A percentile compares a stretch with the other conserved stretches of the same genome.
phyloP scores from a whole-genome alignment of 2,113 vertebrate genomes.

The Arvicanthis niloticus region DNA sequence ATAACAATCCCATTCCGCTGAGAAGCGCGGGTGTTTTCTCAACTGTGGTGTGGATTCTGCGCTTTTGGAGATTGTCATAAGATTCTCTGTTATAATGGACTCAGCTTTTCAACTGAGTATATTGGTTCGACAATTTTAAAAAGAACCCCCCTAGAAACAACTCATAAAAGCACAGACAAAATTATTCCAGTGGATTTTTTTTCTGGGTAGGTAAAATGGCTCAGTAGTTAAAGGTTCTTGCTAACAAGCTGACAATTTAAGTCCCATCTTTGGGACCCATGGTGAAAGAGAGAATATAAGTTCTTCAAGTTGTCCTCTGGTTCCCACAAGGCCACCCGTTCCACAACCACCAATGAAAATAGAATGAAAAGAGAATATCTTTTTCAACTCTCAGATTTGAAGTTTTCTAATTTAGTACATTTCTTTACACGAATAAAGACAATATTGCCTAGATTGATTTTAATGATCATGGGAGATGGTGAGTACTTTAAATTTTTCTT shows the following conservation, averaged over 20 bases:
- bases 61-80: not conserved
- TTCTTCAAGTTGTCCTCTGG: too few species aligned
- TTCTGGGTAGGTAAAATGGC: not conserved
- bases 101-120: not conserved
- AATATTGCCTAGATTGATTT: constrained; percentile 8
- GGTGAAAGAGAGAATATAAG: not conserved
- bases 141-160: not conserved
- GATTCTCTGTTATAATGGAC: not conserved
- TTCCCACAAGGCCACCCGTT: not conserved
- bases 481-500: constrained; percentile 56
- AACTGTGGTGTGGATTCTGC: not conserved
- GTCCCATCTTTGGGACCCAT: not conserved
- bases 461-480: not conserved
- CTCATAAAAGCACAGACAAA: not conserved
- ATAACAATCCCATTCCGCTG: not conserved
- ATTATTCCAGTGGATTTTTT: not conserved
- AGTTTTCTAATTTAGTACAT: not conserved
- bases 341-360: not conserved
- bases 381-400: not conserved
- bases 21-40: not conserved
- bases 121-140: not conserved
- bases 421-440: not conserved
- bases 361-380: not conserved
- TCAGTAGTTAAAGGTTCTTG: not conserved
- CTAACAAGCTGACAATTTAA: too few species aligned